Evolutionary conservation across 2,113 vertebrate species (phyloP).

Genomic region (Pithys albifrons): DNA sequence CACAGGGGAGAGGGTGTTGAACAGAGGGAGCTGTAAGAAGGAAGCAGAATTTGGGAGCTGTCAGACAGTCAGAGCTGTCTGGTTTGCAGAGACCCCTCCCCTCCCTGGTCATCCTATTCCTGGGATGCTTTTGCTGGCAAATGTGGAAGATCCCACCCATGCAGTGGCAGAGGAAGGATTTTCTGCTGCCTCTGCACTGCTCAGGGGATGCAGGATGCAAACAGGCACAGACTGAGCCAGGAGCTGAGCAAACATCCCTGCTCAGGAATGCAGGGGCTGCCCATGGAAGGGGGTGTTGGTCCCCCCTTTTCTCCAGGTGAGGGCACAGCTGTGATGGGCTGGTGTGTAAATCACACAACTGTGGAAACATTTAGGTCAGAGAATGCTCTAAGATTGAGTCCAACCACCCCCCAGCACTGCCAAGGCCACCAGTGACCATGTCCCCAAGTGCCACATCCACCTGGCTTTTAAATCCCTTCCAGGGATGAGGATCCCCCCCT

Average conservation of each 20-base stretch:
- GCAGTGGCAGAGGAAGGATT: not conserved
- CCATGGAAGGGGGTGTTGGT: rapidly evolving
- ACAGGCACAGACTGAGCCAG: not conserved
- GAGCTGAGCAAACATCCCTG: rapidly evolving
- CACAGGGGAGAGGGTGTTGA: not conserved
- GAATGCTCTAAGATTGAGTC: not conserved
- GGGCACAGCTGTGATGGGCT: rapidly evolving
- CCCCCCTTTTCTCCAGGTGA: rapidly evolving
- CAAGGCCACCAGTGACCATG: not conserved
- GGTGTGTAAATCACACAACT: not conserved
- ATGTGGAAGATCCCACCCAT: rapidly evolving
- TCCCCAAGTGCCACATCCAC: not conserved
- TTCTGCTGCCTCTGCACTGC: not conserved
- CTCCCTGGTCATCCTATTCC: not conserved
- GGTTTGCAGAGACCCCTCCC: not conserved
- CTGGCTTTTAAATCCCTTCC: not conserved
- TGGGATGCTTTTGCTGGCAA: not conserved
- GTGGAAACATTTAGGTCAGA: rapidly evolving
- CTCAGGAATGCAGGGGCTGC: rapidly evolving
- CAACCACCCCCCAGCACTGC: not conserved
- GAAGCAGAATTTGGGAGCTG: not conserved
- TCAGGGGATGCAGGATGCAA: not conserved
- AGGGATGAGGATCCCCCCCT: not conserved
- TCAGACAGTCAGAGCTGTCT: not conserved
- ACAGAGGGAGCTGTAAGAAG: not conserved